phyloP scores from a whole-genome alignment of 2,888 invertebrate genomes.

The Glaucopsyche alexis region DNA sequence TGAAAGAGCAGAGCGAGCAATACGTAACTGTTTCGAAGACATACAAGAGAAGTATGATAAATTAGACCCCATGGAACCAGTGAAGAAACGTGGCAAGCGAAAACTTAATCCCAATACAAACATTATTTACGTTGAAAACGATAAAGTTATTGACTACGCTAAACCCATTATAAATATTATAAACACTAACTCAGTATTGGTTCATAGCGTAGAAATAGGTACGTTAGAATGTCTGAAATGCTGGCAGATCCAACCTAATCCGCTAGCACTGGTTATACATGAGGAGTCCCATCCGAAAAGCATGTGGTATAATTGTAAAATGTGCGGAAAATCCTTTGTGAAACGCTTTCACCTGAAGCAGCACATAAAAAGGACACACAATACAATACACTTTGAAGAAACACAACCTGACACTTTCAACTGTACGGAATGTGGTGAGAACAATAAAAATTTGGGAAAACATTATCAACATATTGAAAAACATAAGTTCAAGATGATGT shows the following conservation, averaged over 20 bases:
- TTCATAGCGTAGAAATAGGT: conserved; percentile 44
- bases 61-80: conserved; percentile 58
- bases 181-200: conserved; percentile 47
- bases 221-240: conserved; percentile 65
- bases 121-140: conserved; percentile 51
- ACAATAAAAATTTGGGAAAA: conserved; percentile 45
- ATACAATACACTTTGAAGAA: conserved; percentile 15
- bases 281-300: conserved; percentile 60
- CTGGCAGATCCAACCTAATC: conserved; percentile 57
- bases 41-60: conserved; percentile 63
- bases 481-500: conserved; percentile 61
- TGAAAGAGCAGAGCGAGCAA: conserved; percentile 60
- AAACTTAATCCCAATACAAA: conserved; percentile 62
- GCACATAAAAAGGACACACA: conserved; percentile 50
- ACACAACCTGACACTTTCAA: conserved; percentile 44
- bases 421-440: conserved; percentile 55
- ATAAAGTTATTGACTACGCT: conserved; percentile 64
- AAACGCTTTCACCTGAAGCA: conserved; percentile 53
- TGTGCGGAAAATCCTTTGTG: conserved; percentile 64
- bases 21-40: conserved; percentile 65
- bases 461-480: conserved; percentile 67
- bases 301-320: conserved; percentile 67
- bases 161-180: conserved; percentile 61
- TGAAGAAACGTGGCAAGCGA: conserved; percentile 60
- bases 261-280: conserved; percentile 58